phyloP scores from a whole-genome alignment of 2,797 vertebrate species.

The Trichosurus vulpecula region DNA sequence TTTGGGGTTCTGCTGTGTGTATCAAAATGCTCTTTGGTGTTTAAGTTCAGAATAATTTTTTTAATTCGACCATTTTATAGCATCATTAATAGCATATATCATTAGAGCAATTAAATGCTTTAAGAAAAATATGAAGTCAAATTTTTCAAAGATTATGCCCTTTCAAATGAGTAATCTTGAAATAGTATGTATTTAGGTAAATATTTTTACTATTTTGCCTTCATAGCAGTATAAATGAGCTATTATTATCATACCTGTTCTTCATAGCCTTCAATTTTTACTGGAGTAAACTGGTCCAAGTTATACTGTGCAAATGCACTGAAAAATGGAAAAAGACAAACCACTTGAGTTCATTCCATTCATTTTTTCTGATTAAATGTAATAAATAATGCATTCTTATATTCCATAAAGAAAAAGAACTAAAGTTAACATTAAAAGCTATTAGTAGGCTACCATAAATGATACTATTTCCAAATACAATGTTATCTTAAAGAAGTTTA shows the following conservation, averaged over 20 bases:
- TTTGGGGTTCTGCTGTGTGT: not conserved
- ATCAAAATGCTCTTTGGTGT: not conserved
- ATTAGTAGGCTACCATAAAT: not conserved
- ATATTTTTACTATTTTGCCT: not conserved
- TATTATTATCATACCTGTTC: constrained; percentile 90
- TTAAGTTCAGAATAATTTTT: not conserved
- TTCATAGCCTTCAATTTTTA: constrained; percentile 94
- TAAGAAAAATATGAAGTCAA: constrained; percentile 16
- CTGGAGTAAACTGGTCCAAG: constrained; percentile 98
- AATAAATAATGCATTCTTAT: not conserved
- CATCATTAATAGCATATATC: not conserved
- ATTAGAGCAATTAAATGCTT: not conserved
- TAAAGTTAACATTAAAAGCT: constrained; percentile 19
- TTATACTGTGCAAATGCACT: constrained; percentile 99
- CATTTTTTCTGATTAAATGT: constrained; percentile 15
- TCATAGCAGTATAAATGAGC: constrained; percentile 31
- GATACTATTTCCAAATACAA: not conserved
- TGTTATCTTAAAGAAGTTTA: not conserved
- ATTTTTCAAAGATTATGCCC: constrained; percentile 26
- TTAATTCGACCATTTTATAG: constrained; percentile 44
- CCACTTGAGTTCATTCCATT: constrained; percentile 56
- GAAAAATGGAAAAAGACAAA: constrained; percentile 63
- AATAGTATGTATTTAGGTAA: not conserved
- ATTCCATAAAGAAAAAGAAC: constrained; percentile 26
- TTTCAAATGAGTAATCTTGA: not conserved